These are phyloP conservation scores for Typhlichthys eigenmanni DNA, from an alignment of 2,797 vertebrate genomes.

Conservation along the genomic window DNA sequence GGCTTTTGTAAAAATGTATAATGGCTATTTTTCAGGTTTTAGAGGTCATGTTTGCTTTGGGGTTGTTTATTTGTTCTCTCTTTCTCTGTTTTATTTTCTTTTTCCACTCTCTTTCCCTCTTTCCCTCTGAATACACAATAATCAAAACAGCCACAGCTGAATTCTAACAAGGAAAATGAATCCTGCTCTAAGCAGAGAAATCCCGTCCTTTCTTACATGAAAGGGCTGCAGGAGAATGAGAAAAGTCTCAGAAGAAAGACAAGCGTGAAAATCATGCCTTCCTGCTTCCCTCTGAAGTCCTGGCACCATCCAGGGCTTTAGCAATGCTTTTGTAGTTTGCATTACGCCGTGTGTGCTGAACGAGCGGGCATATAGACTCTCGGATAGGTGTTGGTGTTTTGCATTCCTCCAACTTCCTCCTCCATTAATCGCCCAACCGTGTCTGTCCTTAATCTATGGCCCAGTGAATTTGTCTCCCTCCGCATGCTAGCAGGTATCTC, in stretches of 20 bases:
- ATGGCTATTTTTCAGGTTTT: not conserved
- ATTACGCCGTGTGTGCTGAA: not conserved
- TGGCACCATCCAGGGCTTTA: slow-evolving; percentile 33
- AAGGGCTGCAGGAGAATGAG: slow-evolving; percentile 33
- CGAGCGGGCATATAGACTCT: slow-evolving; percentile 5
- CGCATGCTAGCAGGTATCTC: slow-evolving; percentile 47
- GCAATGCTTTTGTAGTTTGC: slow-evolving; percentile 12
- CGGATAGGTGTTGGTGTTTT: slow-evolving; percentile 44
- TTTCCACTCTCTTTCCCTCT: not conserved
- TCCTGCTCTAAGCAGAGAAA: slow-evolving; percentile 43
- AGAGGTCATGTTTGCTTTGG: too few species aligned
- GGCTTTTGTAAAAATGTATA: not conserved
- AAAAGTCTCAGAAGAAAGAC: slow-evolving; percentile 37
- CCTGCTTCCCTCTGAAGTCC: slow-evolving; percentile 36
- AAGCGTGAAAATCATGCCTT: slow-evolving; percentile 46
- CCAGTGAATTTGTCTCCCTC: slow-evolving; percentile 18
- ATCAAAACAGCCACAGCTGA: slow-evolving; percentile 56
- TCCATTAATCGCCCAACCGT: slow-evolving; percentile 26
- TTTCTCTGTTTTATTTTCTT: not conserved
- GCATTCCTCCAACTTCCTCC: slow-evolving; percentile 19
- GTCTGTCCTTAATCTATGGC: slow-evolving; percentile 11
- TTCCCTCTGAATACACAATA: slow-evolving; percentile 15
- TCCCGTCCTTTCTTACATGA: slow-evolving; percentile 26
- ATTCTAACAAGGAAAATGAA: slow-evolving; percentile 56
- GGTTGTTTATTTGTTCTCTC: not conserved